Conservation (phyloP, 2,113 vertebrate species). For the Neomonachus schauinslandi region DNA sequence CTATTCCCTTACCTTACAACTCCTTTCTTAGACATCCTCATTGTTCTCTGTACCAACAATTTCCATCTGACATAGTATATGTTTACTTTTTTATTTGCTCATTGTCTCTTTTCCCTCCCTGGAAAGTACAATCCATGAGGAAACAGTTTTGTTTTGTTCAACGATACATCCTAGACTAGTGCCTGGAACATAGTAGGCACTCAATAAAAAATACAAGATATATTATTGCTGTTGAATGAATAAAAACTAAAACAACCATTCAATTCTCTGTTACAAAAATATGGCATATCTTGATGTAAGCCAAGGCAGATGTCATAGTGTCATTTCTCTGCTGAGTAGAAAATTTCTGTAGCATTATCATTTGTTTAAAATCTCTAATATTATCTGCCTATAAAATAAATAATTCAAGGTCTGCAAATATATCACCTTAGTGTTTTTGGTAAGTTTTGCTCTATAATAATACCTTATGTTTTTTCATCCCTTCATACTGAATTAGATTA, state of each 20-base stretch:
- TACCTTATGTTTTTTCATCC: not conserved
- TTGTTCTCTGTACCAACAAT: not conserved
- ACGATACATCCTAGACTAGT: not conserved
- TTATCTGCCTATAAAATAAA: not conserved
- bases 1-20: not conserved
- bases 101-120: not conserved
- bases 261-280: not conserved
- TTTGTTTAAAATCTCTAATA: not conserved
- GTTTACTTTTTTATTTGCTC: not conserved
- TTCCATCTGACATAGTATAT: not conserved
- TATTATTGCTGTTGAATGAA: not conserved
- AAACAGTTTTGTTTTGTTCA: not conserved
- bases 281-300: not conserved
- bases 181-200: not conserved
- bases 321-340: not conserved
- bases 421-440: not conserved
- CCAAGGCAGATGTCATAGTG: not conserved
- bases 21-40: not conserved
- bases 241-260: not conserved
- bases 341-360: not conserved
- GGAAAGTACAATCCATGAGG: not conserved
- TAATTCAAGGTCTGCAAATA: not conserved
- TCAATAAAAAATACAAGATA: not conserved
- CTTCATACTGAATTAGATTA: not conserved
- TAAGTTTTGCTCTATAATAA: not conserved